phyloP scores from a whole-genome alignment of 2,113 vertebrate genomes.

The Petrocephalus microphthalmus region DNA sequence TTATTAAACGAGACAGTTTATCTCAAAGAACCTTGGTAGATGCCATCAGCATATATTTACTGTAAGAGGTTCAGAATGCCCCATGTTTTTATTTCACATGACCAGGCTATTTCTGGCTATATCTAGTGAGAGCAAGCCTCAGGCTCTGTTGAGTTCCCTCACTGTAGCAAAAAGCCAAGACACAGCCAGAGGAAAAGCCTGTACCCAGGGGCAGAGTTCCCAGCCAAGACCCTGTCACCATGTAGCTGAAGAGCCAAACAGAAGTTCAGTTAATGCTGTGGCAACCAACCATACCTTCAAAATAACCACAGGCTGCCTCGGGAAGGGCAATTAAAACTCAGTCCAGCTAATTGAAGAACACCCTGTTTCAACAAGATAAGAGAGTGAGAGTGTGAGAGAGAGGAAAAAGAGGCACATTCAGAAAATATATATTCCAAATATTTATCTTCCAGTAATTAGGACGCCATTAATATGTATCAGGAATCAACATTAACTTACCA shows the following conservation, averaged over 20 bases:
- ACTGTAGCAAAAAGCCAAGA: background rate
- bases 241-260: background rate
- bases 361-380: background rate
- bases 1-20: background rate
- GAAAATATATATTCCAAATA: background rate
- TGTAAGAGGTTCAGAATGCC: background rate
- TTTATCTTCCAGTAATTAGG: background rate
- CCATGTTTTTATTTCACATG: background rate
- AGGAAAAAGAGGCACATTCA: background rate
- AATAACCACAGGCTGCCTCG: background rate
- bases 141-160: background rate
- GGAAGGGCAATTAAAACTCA: background rate
- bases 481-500: background rate
- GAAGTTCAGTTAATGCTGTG: background rate
- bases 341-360: slow-evolving; percentile 7
- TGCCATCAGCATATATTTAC: background rate
- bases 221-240: background rate
- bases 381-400: background rate
- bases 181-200: background rate
- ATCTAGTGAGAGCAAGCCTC: background rate
- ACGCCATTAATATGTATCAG: background rate
- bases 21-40: background rate
- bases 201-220: background rate
- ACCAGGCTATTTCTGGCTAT: background rate
- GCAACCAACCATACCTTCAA: background rate